phyloP scores from a whole-genome alignment of 2,888 invertebrate genomes.

The Lasioglossum calceatum region DNA sequence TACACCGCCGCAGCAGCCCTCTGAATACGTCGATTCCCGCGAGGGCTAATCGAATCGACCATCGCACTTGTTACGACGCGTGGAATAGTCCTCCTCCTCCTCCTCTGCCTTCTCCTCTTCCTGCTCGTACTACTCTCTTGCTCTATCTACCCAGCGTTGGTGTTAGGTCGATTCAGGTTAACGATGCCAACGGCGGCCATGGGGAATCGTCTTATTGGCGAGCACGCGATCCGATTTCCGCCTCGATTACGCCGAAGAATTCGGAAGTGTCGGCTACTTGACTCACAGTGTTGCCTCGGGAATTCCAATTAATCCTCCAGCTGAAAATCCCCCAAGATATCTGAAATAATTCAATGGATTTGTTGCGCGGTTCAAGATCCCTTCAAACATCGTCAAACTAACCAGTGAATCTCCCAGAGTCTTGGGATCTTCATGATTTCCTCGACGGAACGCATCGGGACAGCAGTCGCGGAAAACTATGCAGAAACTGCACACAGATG shows the following conservation, averaged over 20 bases:
- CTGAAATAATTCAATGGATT: not conserved
- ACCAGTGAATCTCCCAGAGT: not conserved
- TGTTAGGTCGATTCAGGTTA: constrained; percentile 36
- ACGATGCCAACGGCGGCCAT: constrained; percentile 23
- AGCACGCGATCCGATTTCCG: not conserved
- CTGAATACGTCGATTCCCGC: constrained; percentile 58
- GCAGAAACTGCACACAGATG: not conserved
- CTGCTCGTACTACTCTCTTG: not conserved
- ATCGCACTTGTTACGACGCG: constrained; percentile 62
- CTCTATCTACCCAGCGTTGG: not conserved
- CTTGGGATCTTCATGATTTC: not conserved
- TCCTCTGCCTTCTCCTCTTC: not conserved
- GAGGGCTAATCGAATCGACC: constrained; percentile 64
- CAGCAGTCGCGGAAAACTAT: not conserved
- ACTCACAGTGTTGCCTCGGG: not conserved
- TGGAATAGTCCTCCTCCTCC: constrained; percentile 6
- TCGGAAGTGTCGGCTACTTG: not conserved
- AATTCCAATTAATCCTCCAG: not conserved
- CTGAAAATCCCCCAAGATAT: not conserved
- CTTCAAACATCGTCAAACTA: not conserved
- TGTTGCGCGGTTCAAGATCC: not conserved
- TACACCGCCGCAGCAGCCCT: constrained; percentile 22
- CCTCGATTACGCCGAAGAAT: not conserved
- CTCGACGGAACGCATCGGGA: not conserved
- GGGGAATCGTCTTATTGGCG: constrained; percentile 35